Evolutionary conservation across 2,113 vertebrate genomes (phyloP), one percentile per base, ranked within the genome.

Genomic region (Bagarius yarrelli): DNA sequence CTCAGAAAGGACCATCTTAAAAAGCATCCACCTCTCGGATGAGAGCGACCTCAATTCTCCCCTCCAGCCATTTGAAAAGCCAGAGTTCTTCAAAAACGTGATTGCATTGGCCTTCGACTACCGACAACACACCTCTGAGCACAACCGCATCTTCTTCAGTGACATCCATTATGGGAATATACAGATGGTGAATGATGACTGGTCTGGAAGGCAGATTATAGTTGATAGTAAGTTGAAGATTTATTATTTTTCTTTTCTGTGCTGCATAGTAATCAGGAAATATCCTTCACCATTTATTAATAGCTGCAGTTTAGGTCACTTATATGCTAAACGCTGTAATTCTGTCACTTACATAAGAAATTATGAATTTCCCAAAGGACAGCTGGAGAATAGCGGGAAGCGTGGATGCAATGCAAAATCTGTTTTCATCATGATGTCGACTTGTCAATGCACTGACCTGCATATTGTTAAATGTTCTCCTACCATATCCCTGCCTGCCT

Each of bases 161-260:
- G 98, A 99, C 6, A 94, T 96, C 27, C 97, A 99, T 82, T 99
- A 95, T 85, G 97, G 97, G 87, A 99, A 98, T 88, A 98, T 99
- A 85, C 98, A 99, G 84, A 93, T 97, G 81, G 96, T 99, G 81
- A 96, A 95, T 36, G 98, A 99, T 76, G 96, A 99, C 91, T 99
- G 98, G 97, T 91, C 95, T 8, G 95, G 90, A 84, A 93, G 95
- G 89, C 86, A 90, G 88, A 75, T 99, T 44, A 91, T 99, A 1
- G 91, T 96, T 70, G 96, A 98, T 91, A 97, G 97, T 98, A 93
- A 96, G 97, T 97, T 15, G 34, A 2, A 44, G 52, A 23, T 69
- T 73, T 13, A n/a, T 59, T 76, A 53, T 64, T 67, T 69, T 27
- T 47, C 27, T 78, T n/a, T 47, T 50, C 32, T n/a, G 52, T 21